Base-by-base conservation (phyloP, 2,888 invertebrate species). In the Invenusta paracnida region DNA sequence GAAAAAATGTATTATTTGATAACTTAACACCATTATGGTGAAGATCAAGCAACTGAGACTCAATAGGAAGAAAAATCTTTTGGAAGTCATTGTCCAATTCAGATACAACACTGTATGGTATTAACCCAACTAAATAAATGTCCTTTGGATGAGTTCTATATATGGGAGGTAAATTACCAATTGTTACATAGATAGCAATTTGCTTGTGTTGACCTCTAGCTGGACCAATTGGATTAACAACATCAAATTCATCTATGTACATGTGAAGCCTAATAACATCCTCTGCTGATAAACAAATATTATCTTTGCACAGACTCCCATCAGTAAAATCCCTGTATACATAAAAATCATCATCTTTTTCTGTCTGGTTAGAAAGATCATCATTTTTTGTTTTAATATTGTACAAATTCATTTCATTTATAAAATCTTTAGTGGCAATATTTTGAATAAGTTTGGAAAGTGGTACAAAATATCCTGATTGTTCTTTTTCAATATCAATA, bases 171-270 rank as follows among this genome's bases (percentile, higher is more conserved):
- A 79, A 79, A 27, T 79, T 79, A 25, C 79, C 28, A 27, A 79
- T 79, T 11, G 28, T 79, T 2, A 79, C 28, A 27, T 79, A 79
- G n/a, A 79, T n/a, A 79, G 79, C 79, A 23, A 79, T 79, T 27
- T 11, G 23, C n/a, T 79, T 79, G 79, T 79, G 28, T n/a, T 79
- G 23, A 27, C 79, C 79, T n/a, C 79, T 79, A 79, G 79, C 79
- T 79, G 79, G 79, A 23, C 79, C 79, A 25, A 79, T 79, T 79
- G 79, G 79, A n/a, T 79, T 79, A 79, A 79, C 79, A 79, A 79
- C 79, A 25, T 79, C 79, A 27, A 79, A 79, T 79, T 79, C 79
- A 79, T 79, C 79, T 11, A 27, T 79, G n/a, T 79, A 79, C 28
- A 79, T 23, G n/a, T 79, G 79, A 25, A 79, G 28, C n/a, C 79